A percentile compares a stretch with the other conserved stretches of the same genome.
Conservation (phyloP, 2,113 vertebrate species). For the Lipotes vexillifer region DNA sequence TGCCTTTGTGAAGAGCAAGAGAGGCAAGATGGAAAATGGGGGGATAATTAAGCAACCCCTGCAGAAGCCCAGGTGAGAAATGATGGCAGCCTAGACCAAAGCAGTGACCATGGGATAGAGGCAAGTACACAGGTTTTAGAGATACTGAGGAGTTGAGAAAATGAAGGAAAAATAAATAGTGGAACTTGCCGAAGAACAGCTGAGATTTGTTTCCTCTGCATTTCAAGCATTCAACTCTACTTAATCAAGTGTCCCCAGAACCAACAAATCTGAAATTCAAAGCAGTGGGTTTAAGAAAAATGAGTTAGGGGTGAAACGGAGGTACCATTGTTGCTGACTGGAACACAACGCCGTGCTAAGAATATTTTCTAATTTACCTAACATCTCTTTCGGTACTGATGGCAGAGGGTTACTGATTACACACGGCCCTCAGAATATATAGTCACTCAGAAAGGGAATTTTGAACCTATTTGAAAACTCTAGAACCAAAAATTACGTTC, state of each 20-base stretch:
- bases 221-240: background rate
- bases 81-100: accelerated
- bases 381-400: background rate
- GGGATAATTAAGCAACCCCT: background rate
- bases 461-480: background rate
- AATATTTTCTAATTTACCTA: background rate
- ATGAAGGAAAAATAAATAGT: too few relatives aligned
- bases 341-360: background rate
- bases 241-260: background rate
- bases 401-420: background rate
- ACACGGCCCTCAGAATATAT: background rate
- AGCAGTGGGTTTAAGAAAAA: background rate
- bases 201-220: background rate
- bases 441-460: background rate
- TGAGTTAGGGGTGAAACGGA: background rate
- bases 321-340: background rate
- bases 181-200: background rate
- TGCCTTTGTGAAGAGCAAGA: background rate
- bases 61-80: background rate
- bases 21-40: too few relatives aligned
- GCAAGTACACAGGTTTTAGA: background rate
- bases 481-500: background rate
- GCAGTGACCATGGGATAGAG: background rate
- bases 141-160: background rate
- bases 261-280: background rate